Conservation (phyloP, 2,797 vertebrate species). For the Craterocephalus amniculus region DNA sequence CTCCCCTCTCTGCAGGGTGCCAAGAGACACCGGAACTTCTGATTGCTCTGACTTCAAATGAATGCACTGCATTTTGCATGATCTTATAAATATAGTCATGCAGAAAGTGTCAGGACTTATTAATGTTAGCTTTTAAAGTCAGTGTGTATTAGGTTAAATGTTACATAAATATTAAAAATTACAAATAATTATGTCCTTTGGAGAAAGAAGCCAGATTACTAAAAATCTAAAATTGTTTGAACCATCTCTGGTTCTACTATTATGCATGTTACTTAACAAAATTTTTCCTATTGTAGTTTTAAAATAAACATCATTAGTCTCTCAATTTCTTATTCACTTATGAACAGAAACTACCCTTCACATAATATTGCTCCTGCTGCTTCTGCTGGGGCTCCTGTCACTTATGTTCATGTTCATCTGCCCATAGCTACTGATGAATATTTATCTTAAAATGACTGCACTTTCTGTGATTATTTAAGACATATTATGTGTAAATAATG, state of each 20-base stretch:
- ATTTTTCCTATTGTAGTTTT: not conserved
- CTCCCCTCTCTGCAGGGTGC: slow-evolving; percentile 67
- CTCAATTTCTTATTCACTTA: not conserved
- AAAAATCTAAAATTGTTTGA: slow-evolving; percentile 11
- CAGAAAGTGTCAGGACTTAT: slow-evolving; percentile 62
- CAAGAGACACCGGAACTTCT: slow-evolving; percentile 69
- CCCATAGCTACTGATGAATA: slow-evolving; percentile 6
- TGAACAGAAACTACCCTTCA: slow-evolving; percentile 22
- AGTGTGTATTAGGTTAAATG: not conserved
- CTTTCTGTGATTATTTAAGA: slow-evolving; percentile 13
- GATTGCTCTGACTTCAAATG: slow-evolving; percentile 75
- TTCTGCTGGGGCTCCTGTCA: slow-evolving; percentile 23
- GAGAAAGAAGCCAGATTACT: slow-evolving; percentile 10
- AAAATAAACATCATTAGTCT: not conserved
- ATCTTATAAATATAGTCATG: slow-evolving; percentile 73
- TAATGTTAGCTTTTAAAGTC: slow-evolving; percentile 58
- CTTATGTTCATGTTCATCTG: slow-evolving; percentile 17
- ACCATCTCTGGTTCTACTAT: slow-evolving; percentile 18
- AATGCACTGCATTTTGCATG: slow-evolving; percentile 76
- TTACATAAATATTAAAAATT: slow-evolving; percentile 27
- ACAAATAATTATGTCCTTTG: slow-evolving; percentile 24
- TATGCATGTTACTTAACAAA: slow-evolving; percentile 4
- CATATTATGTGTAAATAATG: slow-evolving; percentile 8
- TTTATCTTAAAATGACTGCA: not conserved
- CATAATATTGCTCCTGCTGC: slow-evolving; percentile 7